Evolutionary conservation across 2,113 vertebrate species (phyloP), one percentile per base, ranked within the genome.

Genomic region (Boleophthalmus pectinirostris): DNA sequence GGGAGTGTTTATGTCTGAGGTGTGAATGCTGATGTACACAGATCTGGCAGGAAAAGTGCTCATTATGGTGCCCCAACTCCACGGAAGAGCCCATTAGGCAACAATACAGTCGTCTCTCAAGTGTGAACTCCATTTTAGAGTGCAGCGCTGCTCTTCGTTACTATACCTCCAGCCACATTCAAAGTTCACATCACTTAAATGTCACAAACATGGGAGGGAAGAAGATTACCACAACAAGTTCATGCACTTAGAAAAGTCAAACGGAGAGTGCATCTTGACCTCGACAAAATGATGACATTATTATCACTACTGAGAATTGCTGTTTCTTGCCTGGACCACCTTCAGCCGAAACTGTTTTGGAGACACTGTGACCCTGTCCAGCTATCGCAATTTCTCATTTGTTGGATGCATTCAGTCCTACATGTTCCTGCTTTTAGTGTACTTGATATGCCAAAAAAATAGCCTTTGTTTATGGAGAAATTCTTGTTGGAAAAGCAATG

Each of bases 181-280:
- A 38, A 69, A 74, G 75, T 76, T 83, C 70, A 72, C 76, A 73
- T 61, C 68, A 74, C 76, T 76, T 66, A 75, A 45, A 81, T 72
- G 70, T 79, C 72, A 75, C 78, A 83, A 82, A 68, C 81, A 75
- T 73, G 67, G 68, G 73, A 74, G 79, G 65, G 75, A 75, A 77
- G 73, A 75, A 79, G 65, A 86, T 80, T 77, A 82, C 66, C 16
- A 78, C 54, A 64, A 69, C 68, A 67, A 76, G 35, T 57, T 49
- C 66, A 71, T 57, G 71, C 15, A 60, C 73, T 68, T 56, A n/a
- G 15, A 63, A 67, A 49, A 68, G 49, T 66, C 51, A 70, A 64
- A 20, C 21, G 56, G 23, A 51, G 18, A 38, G 23, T 53, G 57
- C 25, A 24, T 72, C 73, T 74, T 66, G 57, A 66, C 79, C 80